These are phyloP conservation scores for Tympanoctomys barrerae DNA, from an alignment of 2,797 vertebrate species.

Conservation along the genomic window DNA sequence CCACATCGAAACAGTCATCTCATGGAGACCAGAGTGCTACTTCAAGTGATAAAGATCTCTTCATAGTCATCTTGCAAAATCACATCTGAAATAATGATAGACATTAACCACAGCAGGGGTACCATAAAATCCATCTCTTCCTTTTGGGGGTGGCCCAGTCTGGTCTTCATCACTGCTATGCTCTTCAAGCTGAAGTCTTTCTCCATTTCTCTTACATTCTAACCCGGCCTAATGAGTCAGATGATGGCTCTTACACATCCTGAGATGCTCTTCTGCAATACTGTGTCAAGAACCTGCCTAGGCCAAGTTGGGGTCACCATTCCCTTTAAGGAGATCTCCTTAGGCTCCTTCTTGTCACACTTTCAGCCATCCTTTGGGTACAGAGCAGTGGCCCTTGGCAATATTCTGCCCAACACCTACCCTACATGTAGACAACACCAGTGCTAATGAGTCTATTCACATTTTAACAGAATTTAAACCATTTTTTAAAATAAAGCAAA, in stretches of 20 bases:
- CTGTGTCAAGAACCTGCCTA: background rate
- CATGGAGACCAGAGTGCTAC: background rate
- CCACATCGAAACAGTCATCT: background rate
- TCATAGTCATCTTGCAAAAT: background rate
- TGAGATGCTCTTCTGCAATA: background rate
- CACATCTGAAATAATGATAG: background rate
- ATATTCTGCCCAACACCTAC: background rate
- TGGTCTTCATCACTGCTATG: background rate
- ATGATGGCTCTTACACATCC: background rate
- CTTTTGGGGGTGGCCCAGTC: background rate
- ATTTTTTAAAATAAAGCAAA: constrained; percentile 39
- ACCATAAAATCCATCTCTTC: background rate
- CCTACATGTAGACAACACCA: background rate
- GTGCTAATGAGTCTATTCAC: background rate
- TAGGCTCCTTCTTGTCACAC: background rate
- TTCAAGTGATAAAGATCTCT: background rate
- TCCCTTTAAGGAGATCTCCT: background rate
- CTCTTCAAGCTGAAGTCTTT: background rate
- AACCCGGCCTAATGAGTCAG: background rate
- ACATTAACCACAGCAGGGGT: background rate
- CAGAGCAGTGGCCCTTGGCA: background rate
- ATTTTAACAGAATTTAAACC: constrained; percentile 34
- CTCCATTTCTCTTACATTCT: background rate
- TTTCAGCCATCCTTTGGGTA: background rate
- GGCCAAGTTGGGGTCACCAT: background rate